These are phyloP conservation scores for Mesopsocus fuscifrons DNA, from an alignment of 2,888 invertebrate species.

Conservation along the genomic window DNA sequence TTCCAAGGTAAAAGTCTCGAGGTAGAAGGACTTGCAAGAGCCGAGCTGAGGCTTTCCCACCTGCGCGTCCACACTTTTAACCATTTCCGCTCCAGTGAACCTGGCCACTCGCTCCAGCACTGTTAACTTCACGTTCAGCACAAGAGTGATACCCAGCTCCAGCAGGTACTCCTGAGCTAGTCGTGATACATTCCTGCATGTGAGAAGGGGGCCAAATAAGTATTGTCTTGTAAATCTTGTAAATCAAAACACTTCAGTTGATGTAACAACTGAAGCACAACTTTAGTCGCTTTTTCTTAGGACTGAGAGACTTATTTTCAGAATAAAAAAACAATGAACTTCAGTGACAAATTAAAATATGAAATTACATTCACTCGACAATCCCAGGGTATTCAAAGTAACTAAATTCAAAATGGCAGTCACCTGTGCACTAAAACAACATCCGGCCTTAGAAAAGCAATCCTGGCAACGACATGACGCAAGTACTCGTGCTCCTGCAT, in stretches of 20 bases:
- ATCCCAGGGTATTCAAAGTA: too few relatives aligned
- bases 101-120: conserved; percentile 63
- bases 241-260: too few relatives aligned
- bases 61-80: conserved; percentile 74
- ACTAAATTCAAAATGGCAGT: too few relatives aligned
- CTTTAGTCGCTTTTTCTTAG: too few relatives aligned
- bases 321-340: neutral
- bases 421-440: conserved; percentile 66
- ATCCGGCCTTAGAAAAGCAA: conserved; percentile 64
- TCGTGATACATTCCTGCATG: conserved; percentile 26
- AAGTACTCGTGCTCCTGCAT: conserved; percentile 84
- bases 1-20: conserved; percentile 38
- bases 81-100: conserved; percentile 65
- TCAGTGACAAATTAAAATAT: neutral
- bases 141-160: conserved; percentile 62
- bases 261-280: too few relatives aligned
- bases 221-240: too few relatives aligned
- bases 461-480: conserved; percentile 66
- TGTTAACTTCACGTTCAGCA: conserved; percentile 63
- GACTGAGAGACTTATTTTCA: too few relatives aligned
- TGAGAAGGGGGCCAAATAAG: too few relatives aligned
- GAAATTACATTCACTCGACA: too few relatives aligned
- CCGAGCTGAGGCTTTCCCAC: conserved; percentile 59
- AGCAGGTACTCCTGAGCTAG: conserved; percentile 75
- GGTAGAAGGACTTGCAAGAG: conserved; percentile 62